Conservation (phyloP, 2,113 vertebrate species). For the Herpetotheres cachinnans region DNA sequence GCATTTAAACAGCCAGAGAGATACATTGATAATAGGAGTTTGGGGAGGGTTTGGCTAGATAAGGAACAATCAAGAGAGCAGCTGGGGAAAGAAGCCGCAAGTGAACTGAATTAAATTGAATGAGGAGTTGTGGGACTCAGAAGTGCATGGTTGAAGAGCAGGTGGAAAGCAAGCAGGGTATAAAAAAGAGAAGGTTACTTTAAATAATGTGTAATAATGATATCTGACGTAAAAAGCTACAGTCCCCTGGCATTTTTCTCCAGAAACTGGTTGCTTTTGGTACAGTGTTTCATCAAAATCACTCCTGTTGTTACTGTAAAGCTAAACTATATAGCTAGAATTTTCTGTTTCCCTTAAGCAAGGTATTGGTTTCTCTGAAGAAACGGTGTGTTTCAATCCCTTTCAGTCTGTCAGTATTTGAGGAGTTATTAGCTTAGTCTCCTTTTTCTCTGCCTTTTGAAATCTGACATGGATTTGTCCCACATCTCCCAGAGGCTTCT, state of each 20-base stretch:
- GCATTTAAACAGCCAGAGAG: background rate
- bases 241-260: background rate
- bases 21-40: background rate
- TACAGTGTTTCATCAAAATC: constrained; percentile 28
- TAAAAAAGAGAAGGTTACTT: background rate
- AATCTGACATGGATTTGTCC: constrained; percentile 81
- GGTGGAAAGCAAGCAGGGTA: background rate
- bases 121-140: background rate
- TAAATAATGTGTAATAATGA: background rate
- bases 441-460: constrained; percentile 73
- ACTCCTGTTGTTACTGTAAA: constrained; percentile 9
- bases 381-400: constrained; percentile 57
- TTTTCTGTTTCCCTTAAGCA: constrained; percentile 60
- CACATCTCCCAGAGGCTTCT: constrained; percentile 81
- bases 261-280: background rate
- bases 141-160: background rate
- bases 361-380: constrained; percentile 50
- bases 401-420: constrained; percentile 56
- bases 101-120: background rate
- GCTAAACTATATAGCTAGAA: constrained; percentile 14
- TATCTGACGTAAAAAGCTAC: background rate
- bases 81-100: background rate
- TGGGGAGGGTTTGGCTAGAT: background rate
- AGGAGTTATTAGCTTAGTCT: constrained; percentile 72
- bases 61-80: background rate